Evolutionary conservation across 2,888 invertebrate genomes (phyloP), one percentile per base, ranked within the genome.

Genomic region (Drepana falcataria): DNA sequence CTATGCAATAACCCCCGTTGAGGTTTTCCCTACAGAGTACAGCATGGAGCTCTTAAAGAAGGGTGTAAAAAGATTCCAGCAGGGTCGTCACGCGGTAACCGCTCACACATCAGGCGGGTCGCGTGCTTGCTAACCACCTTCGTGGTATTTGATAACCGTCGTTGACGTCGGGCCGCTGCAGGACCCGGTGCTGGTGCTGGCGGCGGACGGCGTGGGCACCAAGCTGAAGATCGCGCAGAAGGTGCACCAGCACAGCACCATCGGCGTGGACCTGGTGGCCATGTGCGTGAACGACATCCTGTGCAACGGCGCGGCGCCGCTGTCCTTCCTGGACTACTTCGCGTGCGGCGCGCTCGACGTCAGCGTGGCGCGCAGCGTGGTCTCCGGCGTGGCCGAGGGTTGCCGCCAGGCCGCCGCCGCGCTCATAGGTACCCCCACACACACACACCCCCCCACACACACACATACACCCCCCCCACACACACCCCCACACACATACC

Each of bases 201-300:
- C 98, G 0, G 97, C 99, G 0, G 99, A 99, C 88, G 99, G 99
- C n/a, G 99, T 99, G 33, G 99, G 99, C 53, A 99, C 99, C 0
- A 99, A 99, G 83, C 92, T 99, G 6, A 96, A 97, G 91, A 95
- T 97, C 59, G 98, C 98, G 0, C 96, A 98, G 80, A 93, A 93
- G 66, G 93, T 93, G 60, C 93, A 93, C 54, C 92, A 93, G 7
- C 97, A 98, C 83, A 88, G 93, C 59, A 95, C 95, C 0, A 94
- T 99, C 59, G 99, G 99, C 44, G 94, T 97, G 57, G 99, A 99
- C 89, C 91, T 99, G 58, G 99, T 99, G 2, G 99, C 99, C 6
- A 99, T 99, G 99, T 99, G 99, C 78, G 98, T 97, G 4, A 99
- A 99, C 87, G 99, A 99, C 83, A 95, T 99, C 51, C 91, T 99